These are phyloP conservation scores for Sminthurinus aureus DNA, from an alignment of 2,888 invertebrate genomes.

Conservation along the genomic window DNA sequence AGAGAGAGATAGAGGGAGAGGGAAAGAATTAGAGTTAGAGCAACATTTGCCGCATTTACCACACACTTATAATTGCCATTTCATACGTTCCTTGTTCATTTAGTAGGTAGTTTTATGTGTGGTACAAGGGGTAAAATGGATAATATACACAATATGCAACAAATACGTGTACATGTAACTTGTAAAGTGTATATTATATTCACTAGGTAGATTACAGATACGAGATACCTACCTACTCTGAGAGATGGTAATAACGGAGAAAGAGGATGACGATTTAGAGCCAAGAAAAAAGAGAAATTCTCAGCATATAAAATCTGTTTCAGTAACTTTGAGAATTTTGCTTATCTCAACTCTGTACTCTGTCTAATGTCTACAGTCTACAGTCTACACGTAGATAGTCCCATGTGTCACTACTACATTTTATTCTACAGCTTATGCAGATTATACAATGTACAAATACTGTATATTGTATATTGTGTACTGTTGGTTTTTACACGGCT, in stretches of 20 bases:
- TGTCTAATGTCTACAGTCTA: too few species aligned
- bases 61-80: slow-evolving; percentile 40
- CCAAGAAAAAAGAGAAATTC: background rate
- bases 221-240: background rate
- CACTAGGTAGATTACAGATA: background rate
- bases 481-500: too few species aligned
- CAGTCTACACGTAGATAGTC: too few species aligned
- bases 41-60: slow-evolving; percentile 35
- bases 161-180: background rate
- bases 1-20: background rate
- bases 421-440: too few species aligned
- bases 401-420: too few species aligned
- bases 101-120: background rate
- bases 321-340: too few species aligned
- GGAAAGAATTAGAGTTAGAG: background rate
- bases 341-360: too few species aligned
- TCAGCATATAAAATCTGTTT: slow-evolving; percentile 11
- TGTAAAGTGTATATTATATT: background rate
- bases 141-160: too few species aligned
- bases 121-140: too few species aligned
- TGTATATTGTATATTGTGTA: too few species aligned
- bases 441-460: too few species aligned
- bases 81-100: background rate
- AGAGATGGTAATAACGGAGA: too few species aligned
- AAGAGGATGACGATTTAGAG: background rate